Conservation (phyloP, 2,113 vertebrate species). For the Peromyscus maniculatus region DNA sequence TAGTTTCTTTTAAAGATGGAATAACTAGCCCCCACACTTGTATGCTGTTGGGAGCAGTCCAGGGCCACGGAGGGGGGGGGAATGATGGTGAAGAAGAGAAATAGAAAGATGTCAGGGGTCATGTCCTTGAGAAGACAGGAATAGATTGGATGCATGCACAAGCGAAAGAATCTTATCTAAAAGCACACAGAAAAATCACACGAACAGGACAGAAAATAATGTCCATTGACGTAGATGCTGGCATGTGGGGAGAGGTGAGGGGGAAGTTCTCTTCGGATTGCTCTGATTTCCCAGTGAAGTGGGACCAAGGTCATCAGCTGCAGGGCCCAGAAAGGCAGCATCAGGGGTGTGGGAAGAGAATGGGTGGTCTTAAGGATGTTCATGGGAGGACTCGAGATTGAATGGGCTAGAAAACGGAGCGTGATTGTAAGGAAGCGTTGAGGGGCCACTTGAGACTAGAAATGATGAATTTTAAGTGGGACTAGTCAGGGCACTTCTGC, state of each 20-base stretch:
- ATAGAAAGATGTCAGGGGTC: not conserved
- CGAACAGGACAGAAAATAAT: not conserved
- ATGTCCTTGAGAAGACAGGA: not conserved
- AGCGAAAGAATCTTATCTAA: not conserved
- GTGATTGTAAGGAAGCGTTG: slow-evolving; percentile 40
- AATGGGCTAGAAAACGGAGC: slow-evolving; percentile 1
- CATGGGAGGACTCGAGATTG: not conserved
- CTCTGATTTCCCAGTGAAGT: not conserved
- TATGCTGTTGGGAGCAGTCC: not conserved
- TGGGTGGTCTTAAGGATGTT: not conserved
- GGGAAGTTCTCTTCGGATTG: not conserved
- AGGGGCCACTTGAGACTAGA: slow-evolving; percentile 55
- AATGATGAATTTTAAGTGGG: slow-evolving; percentile 39
- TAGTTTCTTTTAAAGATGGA: not conserved
- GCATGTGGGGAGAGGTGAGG: not conserved
- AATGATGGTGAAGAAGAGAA: not conserved
- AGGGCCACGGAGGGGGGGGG: accelerated
- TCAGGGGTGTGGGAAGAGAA: not conserved
- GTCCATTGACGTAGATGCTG: not conserved
- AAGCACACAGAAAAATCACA: not conserved
- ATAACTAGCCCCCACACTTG: not conserved
- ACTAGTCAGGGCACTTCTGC: not conserved
- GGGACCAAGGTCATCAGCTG: not conserved
- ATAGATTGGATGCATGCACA: not conserved
- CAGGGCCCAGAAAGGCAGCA: not conserved